Base-by-base conservation (phyloP, 2,888 invertebrate genomes). In the Aplocera efformata region DNA sequence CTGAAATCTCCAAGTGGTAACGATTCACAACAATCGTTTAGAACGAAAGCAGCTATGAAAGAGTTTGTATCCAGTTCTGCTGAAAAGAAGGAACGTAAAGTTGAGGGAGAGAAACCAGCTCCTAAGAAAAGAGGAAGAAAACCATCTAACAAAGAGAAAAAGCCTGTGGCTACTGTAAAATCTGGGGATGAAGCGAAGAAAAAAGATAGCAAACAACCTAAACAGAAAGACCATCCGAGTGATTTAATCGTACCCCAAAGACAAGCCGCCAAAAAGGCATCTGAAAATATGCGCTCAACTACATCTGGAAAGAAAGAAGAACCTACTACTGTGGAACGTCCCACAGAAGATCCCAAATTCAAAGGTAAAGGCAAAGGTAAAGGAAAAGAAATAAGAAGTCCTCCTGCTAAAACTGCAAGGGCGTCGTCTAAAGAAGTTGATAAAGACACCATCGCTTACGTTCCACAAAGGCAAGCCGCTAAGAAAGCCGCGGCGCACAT, bases 401-500 rank as follows among this genome's bases (percentile, higher is more conserved):
- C 62, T 25, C 54, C 63, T 21, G 72, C 72, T 39, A 84, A 89
- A 76, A 58, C 76, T 20, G 90, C 91, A 61, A 88, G 67, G 72
- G 86, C 77, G 60, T 76, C 75, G 48, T 72, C 76, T 1, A 92
- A 92, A 65, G 93, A 93, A 42, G 67, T 82, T 2, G 91, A 91
- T 20, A 92, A 92, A 61, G 91, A 91, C 57, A 90, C 93, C 30
- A 90, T 95, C 26, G 92, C 95, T 0, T 95, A 96, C 72, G 96
- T 97, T 10, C 96, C 96, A 1, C 96, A 97, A 71, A 86, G 96
- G 45, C 95, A 96, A 78, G 96, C 96, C 1, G 96, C 96, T 7
- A 96, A 96, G 72, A 96, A 96, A 72, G 96, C 96, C 0, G 96
- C 96, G 1, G 96, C 96, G 60, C 95, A 96, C 66, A 94, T 96